phyloP scores from a whole-genome alignment of 2,888 invertebrate genomes.

The Drosophila barbarae region DNA sequence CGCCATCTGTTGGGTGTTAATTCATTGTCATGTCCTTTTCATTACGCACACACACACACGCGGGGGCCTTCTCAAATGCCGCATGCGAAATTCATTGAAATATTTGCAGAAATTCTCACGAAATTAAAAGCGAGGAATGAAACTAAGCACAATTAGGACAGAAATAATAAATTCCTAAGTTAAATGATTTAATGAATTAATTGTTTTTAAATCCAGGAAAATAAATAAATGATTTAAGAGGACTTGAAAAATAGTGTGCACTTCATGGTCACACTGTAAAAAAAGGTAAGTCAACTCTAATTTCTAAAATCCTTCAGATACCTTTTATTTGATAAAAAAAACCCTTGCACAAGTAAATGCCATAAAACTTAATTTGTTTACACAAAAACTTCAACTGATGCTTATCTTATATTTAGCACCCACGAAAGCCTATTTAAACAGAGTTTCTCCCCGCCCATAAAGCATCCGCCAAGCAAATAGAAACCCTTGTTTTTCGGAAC shows the following conservation, averaged over 20 bases:
- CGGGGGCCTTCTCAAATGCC: not conserved
- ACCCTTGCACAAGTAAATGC: conserved; percentile 1
- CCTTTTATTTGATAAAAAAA: not conserved
- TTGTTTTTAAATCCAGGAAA: not conserved
- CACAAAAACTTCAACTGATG: not conserved
- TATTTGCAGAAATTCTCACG: conserved; percentile 22
- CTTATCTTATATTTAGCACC: conserved; percentile 19
- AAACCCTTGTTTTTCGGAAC: conserved; percentile 1
- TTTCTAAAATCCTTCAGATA: not conserved
- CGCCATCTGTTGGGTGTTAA: conserved; percentile 54
- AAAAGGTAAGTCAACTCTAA: not conserved
- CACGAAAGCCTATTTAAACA: conserved; percentile 15
- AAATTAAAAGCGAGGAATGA: conserved; percentile 5
- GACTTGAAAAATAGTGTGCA: not conserved
- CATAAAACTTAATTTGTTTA: conserved; percentile 9
- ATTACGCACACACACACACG: conserved; percentile 58
- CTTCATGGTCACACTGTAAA: not conserved
- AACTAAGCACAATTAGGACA: conserved; percentile 1
- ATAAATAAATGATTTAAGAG: not conserved
- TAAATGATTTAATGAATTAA: not conserved
- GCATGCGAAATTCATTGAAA: conserved; percentile 19
- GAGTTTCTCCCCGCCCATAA: conserved; percentile 15
- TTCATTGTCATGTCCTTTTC: conserved; percentile 58
- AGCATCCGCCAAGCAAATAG: conserved; percentile 24
- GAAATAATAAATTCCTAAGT: not conserved